Percentiles rank a stretch among this genome's conserved stretches.
Conservation (phyloP, 1,140 invertebrate genomes). For the Meloidogyne exigua region DNA sequence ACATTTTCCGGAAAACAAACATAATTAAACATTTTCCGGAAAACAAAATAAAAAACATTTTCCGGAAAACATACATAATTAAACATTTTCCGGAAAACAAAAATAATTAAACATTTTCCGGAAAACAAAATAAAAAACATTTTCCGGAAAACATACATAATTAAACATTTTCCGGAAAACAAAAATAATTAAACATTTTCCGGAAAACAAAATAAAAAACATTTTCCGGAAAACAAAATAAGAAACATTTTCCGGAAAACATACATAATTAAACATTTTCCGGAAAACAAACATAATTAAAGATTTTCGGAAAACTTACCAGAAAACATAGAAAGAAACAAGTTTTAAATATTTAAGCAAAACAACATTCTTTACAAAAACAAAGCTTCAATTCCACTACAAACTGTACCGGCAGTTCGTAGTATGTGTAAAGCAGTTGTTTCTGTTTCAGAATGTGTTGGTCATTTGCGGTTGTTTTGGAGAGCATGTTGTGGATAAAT, state of each 20-base stretch:
- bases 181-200: no score
- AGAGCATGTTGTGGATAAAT: constrained; percentile 26
- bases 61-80: neutral
- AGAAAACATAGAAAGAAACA: neutral
- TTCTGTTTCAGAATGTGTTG: constrained; percentile 32
- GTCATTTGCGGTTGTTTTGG: constrained; percentile 37
- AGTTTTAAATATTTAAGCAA: neutral
- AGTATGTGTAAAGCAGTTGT: constrained; percentile 37
- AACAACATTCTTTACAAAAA: neutral
- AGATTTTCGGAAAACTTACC: no score
- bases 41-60: no score
- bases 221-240: no score
- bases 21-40: no score
- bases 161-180: no score
- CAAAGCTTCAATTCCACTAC: constrained; percentile 4
- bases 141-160: no score
- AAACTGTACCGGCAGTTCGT: constrained; percentile 44
- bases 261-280: neutral
- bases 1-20: no score
- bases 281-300: neutral
- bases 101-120: neutral
- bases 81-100: no score
- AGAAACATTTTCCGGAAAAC: no score
- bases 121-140: neutral
- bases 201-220: no score